A percentile compares a stretch with the other conserved stretches of the same genome.
Evolutionary conservation across 2,113 vertebrate species (phyloP).

Genomic region (Catagonus wagneri): DNA sequence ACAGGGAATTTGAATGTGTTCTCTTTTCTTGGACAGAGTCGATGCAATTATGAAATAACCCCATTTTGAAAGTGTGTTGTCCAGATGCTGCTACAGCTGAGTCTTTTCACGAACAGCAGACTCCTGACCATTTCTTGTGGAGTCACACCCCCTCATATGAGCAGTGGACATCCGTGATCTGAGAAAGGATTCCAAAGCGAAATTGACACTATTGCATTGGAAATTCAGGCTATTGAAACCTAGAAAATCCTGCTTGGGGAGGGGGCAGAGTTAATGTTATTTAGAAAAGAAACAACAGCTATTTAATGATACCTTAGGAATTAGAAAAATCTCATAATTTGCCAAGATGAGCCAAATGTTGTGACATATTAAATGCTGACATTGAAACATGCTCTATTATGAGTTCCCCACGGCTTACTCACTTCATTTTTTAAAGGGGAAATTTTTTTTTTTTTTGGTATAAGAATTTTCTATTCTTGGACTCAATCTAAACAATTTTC

Average conservation of each 20-base stretch:
- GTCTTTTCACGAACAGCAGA: conserved; percentile 73
- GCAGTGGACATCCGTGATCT: conserved; percentile 30
- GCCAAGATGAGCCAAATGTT: conserved; percentile 69
- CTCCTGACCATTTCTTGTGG: conserved; percentile 57
- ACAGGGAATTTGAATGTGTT: conserved; percentile 76
- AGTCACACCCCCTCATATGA: conserved; percentile 38
- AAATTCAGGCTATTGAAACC: conserved; percentile 48
- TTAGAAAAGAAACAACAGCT: conserved; percentile 73
- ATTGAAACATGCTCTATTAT: not conserved
- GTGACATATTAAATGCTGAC: conserved; percentile 62
- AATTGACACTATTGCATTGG: not conserved
- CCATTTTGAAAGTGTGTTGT: conserved; percentile 79
- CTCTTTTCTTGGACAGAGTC: conserved; percentile 76
- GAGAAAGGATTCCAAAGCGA: conserved; percentile 1
- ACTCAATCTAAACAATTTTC: conserved; percentile 37
- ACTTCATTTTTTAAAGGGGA: conserved; percentile 24
- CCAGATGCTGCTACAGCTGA: conserved; percentile 82
- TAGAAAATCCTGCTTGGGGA: not conserved
- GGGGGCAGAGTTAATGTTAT: not conserved
- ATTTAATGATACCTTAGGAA: conserved; percentile 70
- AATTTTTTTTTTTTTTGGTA: not conserved
- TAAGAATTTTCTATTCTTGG: conserved; percentile 62
- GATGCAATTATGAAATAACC: conserved; percentile 81
- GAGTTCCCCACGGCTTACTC: conserved; percentile 59
- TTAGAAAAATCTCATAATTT: conserved; percentile 76